Evolutionary conservation across 2,113 vertebrate genomes (phyloP).

Genomic region (Carassius carassius): DNA sequence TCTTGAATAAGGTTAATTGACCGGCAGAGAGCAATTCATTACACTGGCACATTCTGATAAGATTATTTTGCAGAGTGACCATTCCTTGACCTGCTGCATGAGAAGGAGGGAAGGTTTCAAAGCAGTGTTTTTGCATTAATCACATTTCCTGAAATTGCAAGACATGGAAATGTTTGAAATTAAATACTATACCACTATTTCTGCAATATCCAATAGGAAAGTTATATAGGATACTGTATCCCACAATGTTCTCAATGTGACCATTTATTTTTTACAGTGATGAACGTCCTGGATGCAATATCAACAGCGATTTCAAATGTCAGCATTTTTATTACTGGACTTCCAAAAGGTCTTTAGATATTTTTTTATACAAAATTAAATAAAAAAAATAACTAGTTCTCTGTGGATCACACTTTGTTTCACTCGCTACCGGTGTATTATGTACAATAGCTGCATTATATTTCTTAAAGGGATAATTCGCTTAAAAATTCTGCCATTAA

Average conservation of each 20-base stretch:
- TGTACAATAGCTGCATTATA: no score
- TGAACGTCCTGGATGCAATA: background rate
- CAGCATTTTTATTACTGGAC: background rate
- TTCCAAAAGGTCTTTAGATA: background rate
- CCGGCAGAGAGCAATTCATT: slow-evolving; percentile 21
- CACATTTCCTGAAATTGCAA: no score
- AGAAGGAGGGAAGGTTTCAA: background rate
- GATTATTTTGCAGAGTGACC: slow-evolving; percentile 40
- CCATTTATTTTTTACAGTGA: background rate
- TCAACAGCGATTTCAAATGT: background rate
- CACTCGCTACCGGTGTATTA: no score
- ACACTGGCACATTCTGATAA: slow-evolving; percentile 28
- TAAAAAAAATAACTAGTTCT: background rate
- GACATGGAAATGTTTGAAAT: background rate
- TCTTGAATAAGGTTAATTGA: slow-evolving; percentile 44
- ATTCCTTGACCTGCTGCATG: slow-evolving; percentile 21
- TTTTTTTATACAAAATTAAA: background rate
- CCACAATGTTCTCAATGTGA: background rate
- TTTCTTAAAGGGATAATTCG: no score
- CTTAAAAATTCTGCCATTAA: no score
- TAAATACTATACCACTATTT: background rate
- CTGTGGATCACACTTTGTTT: no score
- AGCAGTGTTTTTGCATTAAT: background rate
- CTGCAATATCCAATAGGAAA: background rate
- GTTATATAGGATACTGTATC: background rate